phyloP scores from a whole-genome alignment of 2,888 invertebrate genomes.

The Odiellus spinosus region DNA sequence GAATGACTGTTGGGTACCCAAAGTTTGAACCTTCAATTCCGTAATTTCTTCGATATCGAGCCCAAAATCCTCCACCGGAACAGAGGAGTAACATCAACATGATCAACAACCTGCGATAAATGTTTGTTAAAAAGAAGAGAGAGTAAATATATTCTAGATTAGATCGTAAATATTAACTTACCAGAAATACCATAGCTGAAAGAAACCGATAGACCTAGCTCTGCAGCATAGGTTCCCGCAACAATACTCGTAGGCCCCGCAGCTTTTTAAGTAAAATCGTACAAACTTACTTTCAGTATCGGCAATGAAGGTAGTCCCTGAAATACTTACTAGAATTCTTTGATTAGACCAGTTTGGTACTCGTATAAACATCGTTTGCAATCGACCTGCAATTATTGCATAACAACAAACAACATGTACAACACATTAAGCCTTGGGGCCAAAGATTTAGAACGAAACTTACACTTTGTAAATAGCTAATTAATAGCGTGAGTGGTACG shows the following conservation, averaged over 20 bases:
- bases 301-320: background rate
- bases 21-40: too few relatives aligned
- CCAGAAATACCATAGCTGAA: slow-evolving; percentile 43
- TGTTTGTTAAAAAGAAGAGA: background rate
- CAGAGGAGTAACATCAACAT: slow-evolving; percentile 39
- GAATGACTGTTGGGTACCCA: too few relatives aligned
- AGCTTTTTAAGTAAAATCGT: slow-evolving; percentile 15
- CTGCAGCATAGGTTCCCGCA: slow-evolving; percentile 40
- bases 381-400: slow-evolving; percentile 4
- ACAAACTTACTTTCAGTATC: background rate
- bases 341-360: slow-evolving; percentile 9
- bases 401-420: too few relatives aligned
- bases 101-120: slow-evolving; percentile 34
- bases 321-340: slow-evolving; percentile 10
- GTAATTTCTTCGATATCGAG: slow-evolving; percentile 25
- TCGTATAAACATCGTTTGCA: slow-evolving; percentile 9
- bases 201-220: slow-evolving; percentile 38
- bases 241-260: slow-evolving; percentile 35
- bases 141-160: background rate
- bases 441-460: too few relatives aligned
- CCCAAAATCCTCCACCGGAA: slow-evolving; percentile 41
- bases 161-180: slow-evolving; percentile 24
- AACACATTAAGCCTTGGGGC: too few relatives aligned
- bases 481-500: too few relatives aligned
- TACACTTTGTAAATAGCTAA: too few relatives aligned